These are phyloP conservation scores for Halocynthia aurantium DNA, from an alignment of 23 tunicate species.

Conservation along the genomic window DNA sequence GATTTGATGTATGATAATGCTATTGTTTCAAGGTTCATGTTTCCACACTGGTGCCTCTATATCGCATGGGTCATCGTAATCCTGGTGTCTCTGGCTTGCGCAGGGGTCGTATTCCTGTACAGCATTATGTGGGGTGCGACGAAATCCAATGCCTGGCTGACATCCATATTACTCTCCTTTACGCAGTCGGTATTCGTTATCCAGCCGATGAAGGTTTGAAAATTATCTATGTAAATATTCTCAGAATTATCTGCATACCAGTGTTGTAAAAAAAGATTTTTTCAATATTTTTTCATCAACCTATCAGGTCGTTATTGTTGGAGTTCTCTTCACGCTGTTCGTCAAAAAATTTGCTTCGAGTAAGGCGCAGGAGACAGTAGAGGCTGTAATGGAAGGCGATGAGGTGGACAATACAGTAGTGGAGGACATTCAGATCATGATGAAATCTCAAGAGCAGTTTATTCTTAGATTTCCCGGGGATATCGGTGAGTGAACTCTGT, in stretches of 20 bases:
- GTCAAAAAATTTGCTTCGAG: slow-evolving; percentile 44
- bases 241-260: not conserved
- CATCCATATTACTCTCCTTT: slow-evolving; percentile 49
- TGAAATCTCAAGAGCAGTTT: slow-evolving; percentile 25
- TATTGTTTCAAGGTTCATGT: slow-evolving; percentile 17
- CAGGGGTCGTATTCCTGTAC: slow-evolving; percentile 71
- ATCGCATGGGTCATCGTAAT: slow-evolving; percentile 48
- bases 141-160: slow-evolving; percentile 62
- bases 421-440: slow-evolving; percentile 38
- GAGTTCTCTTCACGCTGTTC: slow-evolving; percentile 43
- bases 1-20: not conserved
- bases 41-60: slow-evolving; percentile 73
- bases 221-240: not conserved
- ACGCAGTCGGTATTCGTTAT: slow-evolving; percentile 69
- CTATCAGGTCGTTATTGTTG: slow-evolving; percentile 42
- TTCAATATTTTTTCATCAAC: not conserved
- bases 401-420: slow-evolving; percentile 31
- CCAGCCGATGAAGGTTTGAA: slow-evolving; percentile 61
- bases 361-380: slow-evolving; percentile 41
- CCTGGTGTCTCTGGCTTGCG: slow-evolving; percentile 25
- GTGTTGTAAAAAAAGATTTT: not conserved
- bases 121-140: slow-evolving; percentile 82
- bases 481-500: not conserved
- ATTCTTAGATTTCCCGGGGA: slow-evolving; percentile 20
- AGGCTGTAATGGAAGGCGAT: slow-evolving; percentile 19